These are phyloP conservation scores for Chelidonichthys spinosus DNA, from an alignment of 2,797 vertebrate genomes.

Conservation along the genomic window DNA sequence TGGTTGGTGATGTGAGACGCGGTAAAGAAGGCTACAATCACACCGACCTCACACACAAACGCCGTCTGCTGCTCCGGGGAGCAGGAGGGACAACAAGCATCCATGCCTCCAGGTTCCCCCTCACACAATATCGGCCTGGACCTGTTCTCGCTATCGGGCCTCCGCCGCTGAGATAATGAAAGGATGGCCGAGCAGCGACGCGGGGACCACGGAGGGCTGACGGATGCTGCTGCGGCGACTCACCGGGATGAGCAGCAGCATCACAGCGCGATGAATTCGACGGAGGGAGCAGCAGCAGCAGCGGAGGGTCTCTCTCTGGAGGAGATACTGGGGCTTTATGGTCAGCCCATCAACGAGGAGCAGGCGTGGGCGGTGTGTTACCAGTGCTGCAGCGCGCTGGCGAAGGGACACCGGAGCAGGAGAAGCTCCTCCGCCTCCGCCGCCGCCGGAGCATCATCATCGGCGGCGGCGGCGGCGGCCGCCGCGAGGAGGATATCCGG, in stretches of 20 bases:
- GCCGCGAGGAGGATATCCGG: conserved; percentile 68
- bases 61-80: conserved; percentile 41
- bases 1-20: conserved; percentile 30
- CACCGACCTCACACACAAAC: not conserved
- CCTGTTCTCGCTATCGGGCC: conserved; percentile 56
- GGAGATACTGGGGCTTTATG: conserved; percentile 91
- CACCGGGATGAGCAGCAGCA: conserved; percentile 61
- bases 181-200: conserved; percentile 80
- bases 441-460: conserved; percentile 32
- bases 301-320: conserved; percentile 87
- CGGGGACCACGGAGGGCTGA: conserved; percentile 74
- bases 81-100: conserved; percentile 24
- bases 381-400: conserved; percentile 90
- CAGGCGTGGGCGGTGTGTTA: conserved; percentile 98
- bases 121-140: conserved; percentile 33
- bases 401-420: conserved; percentile 52
- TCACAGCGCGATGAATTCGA: conserved; percentile 61
- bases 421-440: conserved; percentile 51
- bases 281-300: conserved; percentile 65
- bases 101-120: conserved; percentile 62
- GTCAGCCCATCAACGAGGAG: conserved; percentile 97
- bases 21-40: not conserved
- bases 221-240: conserved; percentile 64
- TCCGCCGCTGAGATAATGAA: conserved; percentile 78
- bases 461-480: conserved; percentile 22